Conservation (phyloP, 2,888 invertebrate genomes). For the Timandra comae region DNA sequence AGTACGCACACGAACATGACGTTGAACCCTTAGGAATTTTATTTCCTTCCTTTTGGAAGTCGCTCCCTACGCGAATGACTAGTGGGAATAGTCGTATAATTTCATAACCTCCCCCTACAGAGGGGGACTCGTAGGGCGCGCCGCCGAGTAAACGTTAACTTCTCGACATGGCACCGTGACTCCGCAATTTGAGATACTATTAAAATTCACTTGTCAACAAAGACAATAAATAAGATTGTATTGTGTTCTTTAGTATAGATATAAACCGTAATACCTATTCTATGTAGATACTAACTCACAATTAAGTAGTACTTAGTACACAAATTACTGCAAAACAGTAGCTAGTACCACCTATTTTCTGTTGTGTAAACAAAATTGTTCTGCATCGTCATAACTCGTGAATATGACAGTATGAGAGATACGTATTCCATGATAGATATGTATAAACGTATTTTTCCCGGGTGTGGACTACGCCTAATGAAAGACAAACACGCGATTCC, state of each 20-base stretch:
- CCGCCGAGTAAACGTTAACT: constrained; percentile 28
- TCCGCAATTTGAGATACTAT: constrained; percentile 18
- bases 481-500: constrained; percentile 68
- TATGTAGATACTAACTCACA: too few relatives aligned
- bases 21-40: constrained; percentile 24
- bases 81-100: constrained; percentile 45
- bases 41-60: constrained; percentile 25
- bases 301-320: too few relatives aligned
- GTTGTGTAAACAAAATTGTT: too few relatives aligned
- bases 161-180: constrained; percentile 22
- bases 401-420: constrained; percentile 15
- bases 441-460: constrained; percentile 35
- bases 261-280: too few relatives aligned
- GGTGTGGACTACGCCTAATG: constrained; percentile 60
- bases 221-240: too few relatives aligned
- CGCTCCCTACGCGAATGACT: constrained; percentile 37
- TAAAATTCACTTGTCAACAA: constrained; percentile 15
- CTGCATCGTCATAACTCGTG: background rate
- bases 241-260: too few relatives aligned
- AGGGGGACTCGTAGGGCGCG: constrained; percentile 30
- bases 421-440: constrained; percentile 25
- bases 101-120: constrained; percentile 37
- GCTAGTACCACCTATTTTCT: too few relatives aligned
- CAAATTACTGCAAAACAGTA: too few relatives aligned
- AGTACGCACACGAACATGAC: constrained; percentile 10